Base-by-base conservation (phyloP, 1,140 invertebrate species). In the Drosophila seguyi region DNA sequence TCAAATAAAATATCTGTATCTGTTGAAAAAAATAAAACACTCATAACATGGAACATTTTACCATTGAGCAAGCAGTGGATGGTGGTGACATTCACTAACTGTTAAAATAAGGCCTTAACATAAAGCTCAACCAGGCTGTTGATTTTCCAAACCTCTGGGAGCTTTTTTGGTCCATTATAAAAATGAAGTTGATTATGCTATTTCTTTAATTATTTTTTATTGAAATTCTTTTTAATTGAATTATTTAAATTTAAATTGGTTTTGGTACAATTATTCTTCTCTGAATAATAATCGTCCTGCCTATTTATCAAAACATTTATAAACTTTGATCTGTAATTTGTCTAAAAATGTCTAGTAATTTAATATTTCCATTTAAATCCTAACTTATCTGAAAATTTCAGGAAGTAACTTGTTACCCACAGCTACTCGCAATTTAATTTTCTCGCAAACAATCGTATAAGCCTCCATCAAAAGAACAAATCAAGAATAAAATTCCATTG, bases 401-500 rank as follows among this genome's bases (percentile, higher is more conserved):
- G 29, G 3, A 20, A 16, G 36, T 27, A 16, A 48, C 39, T 47
- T 67, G 4, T 10, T 42, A 41, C 27, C n/a, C 25, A 29, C n/a
- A 11, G 13, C 10, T 29, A 0, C 47, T 27, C 5, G 25, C 27
- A 50, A 31, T 72, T 61, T 39, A 47, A 72, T 62, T 63, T 79
- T 39, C 18, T 41, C 5, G 1, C 34, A 14, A 69, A 53, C 38
- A 45, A 45, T 47, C 22, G 18, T 13, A 34, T 20, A 69, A 56
- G 25, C 39, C 27, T 57, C 10, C 34, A 1, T 20, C 20, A 47
- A 39, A 48, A 29, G n/a, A 22, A 20, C 16, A 68, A 44, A 48
- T 72, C 50, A 48, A 39, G 50, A 34, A 34, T 38, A 58, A 38
- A 48, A 81, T 71, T 73, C 66, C 27, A 66, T 67, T 45, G 66